phyloP scores from a whole-genome alignment of 2,888 invertebrate species.

The Mechanitis mazaeus region DNA sequence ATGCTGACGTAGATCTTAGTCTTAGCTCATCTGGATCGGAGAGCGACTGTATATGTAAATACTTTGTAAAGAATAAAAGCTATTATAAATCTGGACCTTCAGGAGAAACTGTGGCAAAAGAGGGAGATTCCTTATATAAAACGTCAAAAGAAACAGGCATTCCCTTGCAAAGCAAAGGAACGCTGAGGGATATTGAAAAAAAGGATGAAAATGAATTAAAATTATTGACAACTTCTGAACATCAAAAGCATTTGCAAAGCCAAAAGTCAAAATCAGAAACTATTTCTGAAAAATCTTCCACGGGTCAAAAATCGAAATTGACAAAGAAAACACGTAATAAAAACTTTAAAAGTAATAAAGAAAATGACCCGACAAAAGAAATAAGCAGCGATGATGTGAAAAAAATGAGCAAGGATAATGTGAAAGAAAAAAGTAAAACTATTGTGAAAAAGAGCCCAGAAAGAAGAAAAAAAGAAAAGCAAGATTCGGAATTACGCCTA shows the following conservation, averaged over 20 bases:
- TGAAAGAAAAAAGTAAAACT: not conserved
- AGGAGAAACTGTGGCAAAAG: slow-evolving; percentile 2
- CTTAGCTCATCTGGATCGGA: slow-evolving; percentile 5
- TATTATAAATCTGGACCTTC: not conserved
- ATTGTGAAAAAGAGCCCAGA: not conserved
- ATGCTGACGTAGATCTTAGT: not conserved
- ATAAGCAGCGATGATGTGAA: slow-evolving; percentile 1
- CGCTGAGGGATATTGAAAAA: not conserved
- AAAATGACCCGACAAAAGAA: slow-evolving; percentile 2
- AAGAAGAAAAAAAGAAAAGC: slow-evolving; percentile 8
- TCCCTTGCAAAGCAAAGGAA: too few species aligned
- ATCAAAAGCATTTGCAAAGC: not conserved
- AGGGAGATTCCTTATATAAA: not conserved
- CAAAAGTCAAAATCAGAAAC: not conserved
- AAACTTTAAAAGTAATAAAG: not conserved
- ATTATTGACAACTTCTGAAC: not conserved
- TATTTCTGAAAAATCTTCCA: too few species aligned
- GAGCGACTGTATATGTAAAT: slow-evolving; percentile 33
- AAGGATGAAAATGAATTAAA: not conserved
- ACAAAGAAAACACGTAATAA: too few species aligned
- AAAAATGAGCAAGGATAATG: not conserved
- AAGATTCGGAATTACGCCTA: slow-evolving; percentile 24
- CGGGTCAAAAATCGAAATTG: not conserved
- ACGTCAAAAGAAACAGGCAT: not conserved
- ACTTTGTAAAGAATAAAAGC: slow-evolving; percentile 28